These are phyloP conservation scores for Poecilia gillii DNA, from an alignment of 2,797 vertebrate genomes.

Conservation along the genomic window DNA sequence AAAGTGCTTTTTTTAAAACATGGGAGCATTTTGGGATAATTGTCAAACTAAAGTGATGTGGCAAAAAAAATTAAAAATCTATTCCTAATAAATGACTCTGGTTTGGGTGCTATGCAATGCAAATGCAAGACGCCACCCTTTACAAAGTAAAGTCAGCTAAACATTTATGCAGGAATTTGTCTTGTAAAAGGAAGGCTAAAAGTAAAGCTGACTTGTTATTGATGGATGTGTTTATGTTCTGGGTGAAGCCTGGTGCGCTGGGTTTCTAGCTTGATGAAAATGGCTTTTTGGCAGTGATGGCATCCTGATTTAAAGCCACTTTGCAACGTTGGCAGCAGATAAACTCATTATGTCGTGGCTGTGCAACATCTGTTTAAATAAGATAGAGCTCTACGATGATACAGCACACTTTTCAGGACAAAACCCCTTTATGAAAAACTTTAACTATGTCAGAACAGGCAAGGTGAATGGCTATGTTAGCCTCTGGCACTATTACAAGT, in stretches of 20 bases:
- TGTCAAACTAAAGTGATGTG: not conserved
- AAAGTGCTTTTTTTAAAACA: not conserved
- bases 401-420: not conserved
- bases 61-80: not conserved
- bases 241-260: not conserved
- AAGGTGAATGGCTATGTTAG: not conserved
- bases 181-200: constrained; percentile 3
- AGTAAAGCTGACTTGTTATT: not conserved
- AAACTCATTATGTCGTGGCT: not conserved
- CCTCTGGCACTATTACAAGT: not conserved
- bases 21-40: not conserved
- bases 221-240: not conserved
- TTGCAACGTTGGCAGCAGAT: not conserved
- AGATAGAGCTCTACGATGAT: not conserved
- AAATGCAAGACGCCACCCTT: not conserved
- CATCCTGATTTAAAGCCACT: constrained; percentile 18
- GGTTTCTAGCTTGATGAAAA: not conserved
- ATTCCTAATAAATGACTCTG: not conserved
- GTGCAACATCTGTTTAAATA: constrained; percentile 10
- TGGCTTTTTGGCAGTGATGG: constrained; percentile 5
- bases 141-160: not conserved
- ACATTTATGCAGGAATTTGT: not conserved
- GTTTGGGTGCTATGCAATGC: not conserved
- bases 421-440: not conserved
- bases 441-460: not conserved